These are phyloP conservation scores for Eustalomyia histrio DNA, from an alignment of 2,888 invertebrate species.

Conservation along the genomic window DNA sequence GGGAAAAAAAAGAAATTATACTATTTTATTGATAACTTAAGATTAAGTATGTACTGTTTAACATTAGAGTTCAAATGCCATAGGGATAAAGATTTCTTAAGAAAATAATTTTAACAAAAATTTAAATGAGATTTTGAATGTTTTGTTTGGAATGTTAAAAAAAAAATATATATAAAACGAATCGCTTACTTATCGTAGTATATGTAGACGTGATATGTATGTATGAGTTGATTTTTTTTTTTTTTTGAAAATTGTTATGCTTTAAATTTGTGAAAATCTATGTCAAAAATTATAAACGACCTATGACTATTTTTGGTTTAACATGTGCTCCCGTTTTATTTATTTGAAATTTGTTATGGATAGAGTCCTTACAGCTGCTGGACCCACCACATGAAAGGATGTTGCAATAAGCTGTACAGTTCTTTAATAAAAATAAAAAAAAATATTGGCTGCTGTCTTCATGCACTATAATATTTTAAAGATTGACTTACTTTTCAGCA, in stretches of 20 bases:
- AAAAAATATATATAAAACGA: too few relatives aligned
- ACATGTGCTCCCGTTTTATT: constrained; percentile 50
- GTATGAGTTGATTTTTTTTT: neutral
- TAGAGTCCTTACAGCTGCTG: constrained; percentile 54
- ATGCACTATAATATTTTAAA: too few relatives aligned
- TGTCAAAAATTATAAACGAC: constrained; percentile 66
- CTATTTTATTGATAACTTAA: constrained; percentile 35
- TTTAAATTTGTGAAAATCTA: constrained; percentile 68
- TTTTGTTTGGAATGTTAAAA: constrained; percentile 23
- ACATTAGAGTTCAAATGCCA: constrained; percentile 55
- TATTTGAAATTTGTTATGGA: constrained; percentile 48
- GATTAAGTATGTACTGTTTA: constrained; percentile 13
- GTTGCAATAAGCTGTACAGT: neutral
- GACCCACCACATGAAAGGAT: constrained; percentile 48
- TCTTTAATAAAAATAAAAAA: neutral
- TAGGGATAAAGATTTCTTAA: constrained; percentile 56
- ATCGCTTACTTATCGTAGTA: constrained; percentile 6
- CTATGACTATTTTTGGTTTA: constrained; percentile 51
- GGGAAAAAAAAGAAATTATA: neutral
- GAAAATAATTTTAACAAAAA: constrained; percentile 45
- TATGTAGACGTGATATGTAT: neutral
- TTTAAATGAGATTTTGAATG: constrained; percentile 49
- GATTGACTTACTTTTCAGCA: too few relatives aligned
- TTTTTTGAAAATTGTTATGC: constrained; percentile 24
- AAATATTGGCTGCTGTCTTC: neutral